Percentiles rank a stretch among this genome's conserved stretches.
phyloP scores from a whole-genome alignment of 1,140 invertebrate species.

The Platyura marginata region DNA sequence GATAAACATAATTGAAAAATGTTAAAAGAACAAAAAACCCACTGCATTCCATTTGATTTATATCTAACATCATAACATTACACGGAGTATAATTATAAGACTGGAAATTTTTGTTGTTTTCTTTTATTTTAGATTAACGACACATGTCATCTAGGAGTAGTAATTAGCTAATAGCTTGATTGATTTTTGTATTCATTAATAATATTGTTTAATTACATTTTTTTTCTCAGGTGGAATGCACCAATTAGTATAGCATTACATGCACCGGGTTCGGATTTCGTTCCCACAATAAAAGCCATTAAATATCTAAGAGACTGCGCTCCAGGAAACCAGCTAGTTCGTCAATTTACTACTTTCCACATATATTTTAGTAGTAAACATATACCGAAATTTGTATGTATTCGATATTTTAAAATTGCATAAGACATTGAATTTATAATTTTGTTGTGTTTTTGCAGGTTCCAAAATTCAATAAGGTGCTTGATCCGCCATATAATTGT shows the following conservation, averaged over 20 bases:
- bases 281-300: conserved; percentile 42
- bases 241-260: conserved; percentile 59
- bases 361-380: conserved; percentile 71
- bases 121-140: too few species aligned
- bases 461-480: conserved; percentile 37
- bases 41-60: too few species aligned
- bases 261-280: conserved; percentile 51
- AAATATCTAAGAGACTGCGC: conserved; percentile 45
- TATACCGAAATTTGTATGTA: conserved; percentile 49
- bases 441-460: conserved; percentile 30
- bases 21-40: too few species aligned
- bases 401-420: neutral
- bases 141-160: too few species aligned
- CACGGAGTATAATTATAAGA: too few species aligned
- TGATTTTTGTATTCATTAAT: conserved; percentile 4
- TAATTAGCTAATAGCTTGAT: neutral
- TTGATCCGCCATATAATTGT: conserved; percentile 47
- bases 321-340: conserved; percentile 39
- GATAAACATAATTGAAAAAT: too few species aligned
- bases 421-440: conserved; percentile 1
- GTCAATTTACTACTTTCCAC: conserved; percentile 65
- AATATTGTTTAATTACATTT: too few species aligned
- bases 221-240: conserved; percentile 40
- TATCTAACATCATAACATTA: too few species aligned
- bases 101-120: too few species aligned